Evolutionary conservation across 2,888 invertebrate genomes (phyloP), one percentile per base, ranked within the genome.

Genomic region (Polydrusus tereticollis): DNA sequence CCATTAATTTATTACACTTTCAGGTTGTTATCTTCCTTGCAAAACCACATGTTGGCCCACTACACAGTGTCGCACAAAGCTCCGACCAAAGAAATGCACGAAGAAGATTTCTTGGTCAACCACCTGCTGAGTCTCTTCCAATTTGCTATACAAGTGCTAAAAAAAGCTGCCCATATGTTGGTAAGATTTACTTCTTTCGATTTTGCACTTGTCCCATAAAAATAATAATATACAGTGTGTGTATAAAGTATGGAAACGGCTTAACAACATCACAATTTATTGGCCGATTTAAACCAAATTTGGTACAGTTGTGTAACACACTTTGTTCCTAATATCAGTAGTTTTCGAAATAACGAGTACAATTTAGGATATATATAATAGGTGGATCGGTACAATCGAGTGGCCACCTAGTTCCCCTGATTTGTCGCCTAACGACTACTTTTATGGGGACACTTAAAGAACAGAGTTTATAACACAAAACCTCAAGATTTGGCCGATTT

Each of bases 11-110:
- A 20, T 18, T 20, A 36, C 21, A 41, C n/a, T 14, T 3, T 26
- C 5, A 72, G 67, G 20, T 83, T 90, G 12, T 82, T 90, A 8
- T 87, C 89, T 0, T 88, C 89, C 0, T 82, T 90, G 26, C 90
- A 90, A 79, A 89, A 88, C 79, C 90, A 90, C 80, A 82, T 90
- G 75, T 82, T 90, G 69, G 88, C 89, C 0, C 87, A 87, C 78
- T 88, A 88, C 75, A 82, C 80, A n/a, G 66, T 77, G 1, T 72
- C 76, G 0, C 47, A 67, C 1, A 75, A 77, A 57, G 57, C 58
- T 14, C 20, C 63, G 2, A 18, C 52, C 6, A 52, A 66, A 7
- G 52, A 43, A 18, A n/a, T 26, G 14, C 20, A 10, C 12, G 77
- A 81, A 23, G 72, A 73, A 10, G 78, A 80, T 60, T 76, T 82